Percentiles rank a stretch among this genome's conserved stretches.
Conservation (phyloP, 2,113 vertebrate species). For the Brachypteracias leptosomus region DNA sequence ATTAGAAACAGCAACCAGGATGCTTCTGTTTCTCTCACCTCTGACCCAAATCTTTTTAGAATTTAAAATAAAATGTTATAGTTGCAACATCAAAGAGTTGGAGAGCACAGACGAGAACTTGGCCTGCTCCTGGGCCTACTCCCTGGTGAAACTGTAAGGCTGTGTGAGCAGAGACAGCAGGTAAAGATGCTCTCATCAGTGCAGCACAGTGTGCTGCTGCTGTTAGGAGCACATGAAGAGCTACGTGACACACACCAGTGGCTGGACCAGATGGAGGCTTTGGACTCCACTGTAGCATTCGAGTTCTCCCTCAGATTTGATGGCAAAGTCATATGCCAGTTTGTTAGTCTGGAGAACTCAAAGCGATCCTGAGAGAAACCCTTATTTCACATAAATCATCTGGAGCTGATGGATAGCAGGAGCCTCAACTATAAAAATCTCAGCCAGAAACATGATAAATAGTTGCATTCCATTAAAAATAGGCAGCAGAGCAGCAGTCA, state of each 20-base stretch:
- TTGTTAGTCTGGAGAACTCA: background rate
- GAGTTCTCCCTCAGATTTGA: background rate
- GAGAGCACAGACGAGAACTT: background rate
- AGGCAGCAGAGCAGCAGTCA: conserved; percentile 31
- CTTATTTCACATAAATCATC: conserved; percentile 12
- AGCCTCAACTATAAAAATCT: conserved; percentile 36
- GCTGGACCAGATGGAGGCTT: conserved; percentile 24
- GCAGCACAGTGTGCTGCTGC: fast-evolving
- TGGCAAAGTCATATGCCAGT: conserved; percentile 9
- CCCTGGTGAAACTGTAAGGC: background rate
- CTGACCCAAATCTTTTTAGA: background rate
- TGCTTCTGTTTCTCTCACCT: background rate
- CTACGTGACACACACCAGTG: background rate
- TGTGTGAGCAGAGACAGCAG: background rate
- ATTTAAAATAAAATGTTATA: background rate
- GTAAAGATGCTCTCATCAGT: background rate
- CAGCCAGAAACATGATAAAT: conserved; percentile 54
- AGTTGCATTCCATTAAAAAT: conserved; percentile 41
- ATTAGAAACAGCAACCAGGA: background rate
- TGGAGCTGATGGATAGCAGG: conserved; percentile 42
- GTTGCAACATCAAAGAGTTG: background rate
- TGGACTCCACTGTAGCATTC: background rate
- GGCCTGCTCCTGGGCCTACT: background rate
- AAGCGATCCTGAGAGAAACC: background rate
- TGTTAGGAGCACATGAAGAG: background rate